These are phyloP conservation scores for Drosophila neonasuta DNA, from an alignment of 2,888 invertebrate species.

Conservation along the genomic window DNA sequence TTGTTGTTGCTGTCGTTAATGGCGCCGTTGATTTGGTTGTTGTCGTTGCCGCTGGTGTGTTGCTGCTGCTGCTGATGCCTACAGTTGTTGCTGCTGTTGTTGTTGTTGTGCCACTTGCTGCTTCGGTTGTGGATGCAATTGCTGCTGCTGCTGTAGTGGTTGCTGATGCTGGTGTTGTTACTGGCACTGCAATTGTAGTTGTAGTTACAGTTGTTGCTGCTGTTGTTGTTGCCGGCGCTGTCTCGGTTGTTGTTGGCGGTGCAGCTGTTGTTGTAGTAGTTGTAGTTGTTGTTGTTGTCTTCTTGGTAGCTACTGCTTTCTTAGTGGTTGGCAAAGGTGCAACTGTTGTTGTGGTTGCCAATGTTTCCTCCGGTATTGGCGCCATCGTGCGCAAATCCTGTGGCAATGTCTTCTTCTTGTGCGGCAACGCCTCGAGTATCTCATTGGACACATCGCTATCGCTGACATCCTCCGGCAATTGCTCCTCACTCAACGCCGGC, in stretches of 20 bases:
- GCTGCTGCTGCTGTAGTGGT: constrained; percentile 3
- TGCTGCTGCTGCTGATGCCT: constrained; percentile 10
- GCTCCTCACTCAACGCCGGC: constrained; percentile 64
- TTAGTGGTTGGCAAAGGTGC: not conserved
- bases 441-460: constrained; percentile 78
- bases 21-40: constrained; percentile 24
- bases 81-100: not conserved
- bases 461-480: constrained; percentile 59
- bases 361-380: constrained; percentile 14
- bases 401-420: constrained; percentile 79
- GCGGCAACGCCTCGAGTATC: constrained; percentile 79
- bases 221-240: constrained; percentile 1
- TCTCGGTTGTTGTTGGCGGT: constrained; percentile 16
- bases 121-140: constrained; percentile 24
- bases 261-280: constrained; percentile 26
- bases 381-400: constrained; percentile 77
- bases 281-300: constrained; percentile 16
- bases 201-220: constrained; percentile 9
- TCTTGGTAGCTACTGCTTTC: not conserved
- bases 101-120: constrained; percentile 24
- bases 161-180: constrained; percentile 21
- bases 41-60: constrained; percentile 13
- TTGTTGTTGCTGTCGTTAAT: constrained; percentile 32
- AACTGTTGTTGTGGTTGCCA: constrained; percentile 10
- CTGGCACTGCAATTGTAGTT: constrained; percentile 17